phyloP scores from a whole-genome alignment of 2,113 vertebrate species.

The Chionomys nivalis region DNA sequence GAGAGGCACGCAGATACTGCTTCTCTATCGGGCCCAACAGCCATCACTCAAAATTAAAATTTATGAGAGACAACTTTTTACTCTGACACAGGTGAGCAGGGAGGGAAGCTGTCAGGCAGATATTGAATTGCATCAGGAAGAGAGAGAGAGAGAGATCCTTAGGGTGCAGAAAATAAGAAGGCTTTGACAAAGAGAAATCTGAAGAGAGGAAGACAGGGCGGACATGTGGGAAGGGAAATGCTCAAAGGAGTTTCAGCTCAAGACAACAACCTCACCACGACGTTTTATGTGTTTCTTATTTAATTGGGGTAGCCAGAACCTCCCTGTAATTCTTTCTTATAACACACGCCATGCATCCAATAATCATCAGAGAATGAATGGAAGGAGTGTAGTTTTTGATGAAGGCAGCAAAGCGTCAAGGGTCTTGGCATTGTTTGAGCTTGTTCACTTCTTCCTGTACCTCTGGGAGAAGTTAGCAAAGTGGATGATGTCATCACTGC shows the following conservation, averaged over 20 bases:
- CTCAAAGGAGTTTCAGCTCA: neutral
- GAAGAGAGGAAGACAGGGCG: neutral
- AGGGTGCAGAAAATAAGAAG: neutral
- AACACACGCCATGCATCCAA: neutral
- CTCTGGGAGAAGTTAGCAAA: neutral
- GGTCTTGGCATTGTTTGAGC: neutral
- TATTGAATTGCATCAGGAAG: neutral
- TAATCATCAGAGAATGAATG: neutral
- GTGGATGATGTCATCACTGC: neutral
- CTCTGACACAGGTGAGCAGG: neutral
- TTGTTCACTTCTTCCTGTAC: neutral
- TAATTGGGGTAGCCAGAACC: neutral
- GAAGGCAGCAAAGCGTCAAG: neutral
- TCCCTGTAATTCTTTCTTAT: neutral
- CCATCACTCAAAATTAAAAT: conserved; percentile 7
- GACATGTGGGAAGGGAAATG: neutral
- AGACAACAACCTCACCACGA: neutral
- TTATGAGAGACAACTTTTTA: neutral
- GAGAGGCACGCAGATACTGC: neutral
- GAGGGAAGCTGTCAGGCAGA: neutral
- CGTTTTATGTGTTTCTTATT: neutral
- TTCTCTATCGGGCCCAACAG: neutral
- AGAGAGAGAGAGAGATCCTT: neutral
- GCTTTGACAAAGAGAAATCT: neutral
- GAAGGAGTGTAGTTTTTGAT: neutral